phyloP scores from a whole-genome alignment of 53 echinoderm and acorn worm species.

The Echinometra lucunter region DNA sequence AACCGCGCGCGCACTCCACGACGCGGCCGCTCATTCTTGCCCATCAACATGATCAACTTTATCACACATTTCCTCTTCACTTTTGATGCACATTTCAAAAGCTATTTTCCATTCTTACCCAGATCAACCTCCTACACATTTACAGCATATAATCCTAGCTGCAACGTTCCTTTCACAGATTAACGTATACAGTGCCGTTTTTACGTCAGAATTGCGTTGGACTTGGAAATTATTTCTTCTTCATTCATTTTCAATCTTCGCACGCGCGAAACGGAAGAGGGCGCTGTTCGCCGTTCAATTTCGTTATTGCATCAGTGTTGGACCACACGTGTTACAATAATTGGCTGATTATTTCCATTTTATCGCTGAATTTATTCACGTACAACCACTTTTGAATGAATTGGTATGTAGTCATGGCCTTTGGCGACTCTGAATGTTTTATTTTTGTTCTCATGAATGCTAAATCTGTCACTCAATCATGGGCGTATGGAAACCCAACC shows the following conservation, averaged over 20 bases:
- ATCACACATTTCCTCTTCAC: too few species aligned
- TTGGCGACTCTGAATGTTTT: background rate
- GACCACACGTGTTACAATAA: background rate
- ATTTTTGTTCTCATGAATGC: background rate
- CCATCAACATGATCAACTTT: too few species aligned
- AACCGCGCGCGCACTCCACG: too few species aligned
- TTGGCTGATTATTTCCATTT: background rate
- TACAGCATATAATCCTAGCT: background rate
- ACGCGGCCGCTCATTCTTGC: too few species aligned
- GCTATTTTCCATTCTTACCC: background rate
- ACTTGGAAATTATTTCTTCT: background rate
- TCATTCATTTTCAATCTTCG: background rate
- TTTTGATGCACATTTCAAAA: too few species aligned
- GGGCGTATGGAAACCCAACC: constrained; percentile 9
- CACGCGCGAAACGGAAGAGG: background rate
- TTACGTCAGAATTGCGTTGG: background rate
- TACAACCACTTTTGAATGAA: background rate
- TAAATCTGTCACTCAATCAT: background rate
- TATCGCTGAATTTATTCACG: background rate
- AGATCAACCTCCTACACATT: background rate
- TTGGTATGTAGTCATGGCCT: background rate
- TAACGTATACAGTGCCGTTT: background rate
- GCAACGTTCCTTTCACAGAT: background rate
- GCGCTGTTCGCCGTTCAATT: background rate
- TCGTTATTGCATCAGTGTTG: background rate